These are phyloP conservation scores for Corydoras sp. DNA, from an alignment of 2,113 vertebrate species.

Conservation along the genomic window DNA sequence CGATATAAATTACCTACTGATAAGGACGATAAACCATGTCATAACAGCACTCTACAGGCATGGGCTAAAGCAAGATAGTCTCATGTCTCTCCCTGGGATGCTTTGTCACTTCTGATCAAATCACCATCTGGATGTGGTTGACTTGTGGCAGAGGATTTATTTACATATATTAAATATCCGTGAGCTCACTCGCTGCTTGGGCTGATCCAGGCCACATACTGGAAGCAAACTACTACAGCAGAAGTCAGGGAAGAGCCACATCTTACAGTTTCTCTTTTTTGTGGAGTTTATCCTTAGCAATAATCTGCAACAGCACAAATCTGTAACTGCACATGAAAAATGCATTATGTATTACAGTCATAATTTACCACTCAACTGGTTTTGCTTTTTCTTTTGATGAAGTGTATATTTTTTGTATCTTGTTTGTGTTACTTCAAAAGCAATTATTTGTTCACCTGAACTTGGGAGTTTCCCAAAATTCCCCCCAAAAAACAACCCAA, in stretches of 20 bases:
- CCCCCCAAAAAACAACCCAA: neutral
- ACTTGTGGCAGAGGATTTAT: slow-evolving; percentile 57
- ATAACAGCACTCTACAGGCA: slow-evolving; percentile 67
- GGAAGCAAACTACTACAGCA: slow-evolving; percentile 5
- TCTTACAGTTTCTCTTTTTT: slow-evolving; percentile 8
- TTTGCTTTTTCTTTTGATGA: too few species aligned
- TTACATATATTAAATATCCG: slow-evolving; percentile 51
- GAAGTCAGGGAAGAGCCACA: neutral
- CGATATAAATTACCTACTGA: slow-evolving; percentile 73
- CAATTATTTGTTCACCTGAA: neutral
- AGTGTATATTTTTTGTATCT: neutral
- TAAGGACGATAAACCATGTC: slow-evolving; percentile 72
- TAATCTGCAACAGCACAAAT: slow-evolving; percentile 1
- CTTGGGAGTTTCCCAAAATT: slow-evolving; percentile 1
- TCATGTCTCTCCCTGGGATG: slow-evolving; percentile 56
- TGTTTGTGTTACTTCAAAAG: neutral
- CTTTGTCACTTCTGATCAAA: slow-evolving; percentile 69
- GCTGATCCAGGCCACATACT: slow-evolving; percentile 17
- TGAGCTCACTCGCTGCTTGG: slow-evolving; percentile 38
- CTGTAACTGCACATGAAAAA: slow-evolving; percentile 3
- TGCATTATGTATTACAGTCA: neutral
- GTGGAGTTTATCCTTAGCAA: slow-evolving; percentile 2
- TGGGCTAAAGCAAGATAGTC: slow-evolving; percentile 56
- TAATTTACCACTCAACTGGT: neutral
- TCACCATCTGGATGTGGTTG: slow-evolving; percentile 66